phyloP scores from a whole-genome alignment of 2,113 vertebrate species.

The Copsychus sechellarum region DNA sequence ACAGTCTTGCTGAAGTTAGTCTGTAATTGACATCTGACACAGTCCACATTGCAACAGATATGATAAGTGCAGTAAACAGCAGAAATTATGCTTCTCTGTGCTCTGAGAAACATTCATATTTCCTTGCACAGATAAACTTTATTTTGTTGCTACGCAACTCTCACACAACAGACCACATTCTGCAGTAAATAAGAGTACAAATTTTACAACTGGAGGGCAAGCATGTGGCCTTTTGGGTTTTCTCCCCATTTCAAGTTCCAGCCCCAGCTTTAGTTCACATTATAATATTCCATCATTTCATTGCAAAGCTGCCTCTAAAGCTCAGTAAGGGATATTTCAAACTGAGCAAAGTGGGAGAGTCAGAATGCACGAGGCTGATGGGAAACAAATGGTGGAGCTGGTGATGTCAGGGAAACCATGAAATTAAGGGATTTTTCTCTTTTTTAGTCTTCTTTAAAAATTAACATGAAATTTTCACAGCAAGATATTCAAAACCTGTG shows the following conservation, averaged over 20 bases:
- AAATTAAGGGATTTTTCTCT: not conserved
- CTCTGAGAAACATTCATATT: slow-evolving; percentile 64
- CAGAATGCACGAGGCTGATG: not conserved
- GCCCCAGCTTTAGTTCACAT: slow-evolving; percentile 66
- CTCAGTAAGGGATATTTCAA: slow-evolving; percentile 35
- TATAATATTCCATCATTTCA: slow-evolving; percentile 51
- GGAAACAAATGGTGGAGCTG: slow-evolving; percentile 16
- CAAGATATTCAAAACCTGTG: not conserved
- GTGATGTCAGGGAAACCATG: not conserved
- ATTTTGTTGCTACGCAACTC: slow-evolving; percentile 73
- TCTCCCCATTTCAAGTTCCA: slow-evolving; percentile 55
- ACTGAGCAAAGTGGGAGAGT: not conserved
- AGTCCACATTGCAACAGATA: slow-evolving; percentile 63
- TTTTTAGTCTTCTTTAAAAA: not conserved
- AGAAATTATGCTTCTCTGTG: slow-evolving; percentile 54
- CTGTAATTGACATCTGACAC: slow-evolving; percentile 70
- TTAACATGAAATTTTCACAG: not conserved
- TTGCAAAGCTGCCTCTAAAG: slow-evolving; percentile 40
- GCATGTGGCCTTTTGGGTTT: slow-evolving; percentile 42
- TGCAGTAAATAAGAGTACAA: slow-evolving; percentile 67
- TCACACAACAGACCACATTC: slow-evolving; percentile 46
- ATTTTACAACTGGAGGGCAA: slow-evolving; percentile 70
- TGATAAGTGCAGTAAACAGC: slow-evolving; percentile 66
- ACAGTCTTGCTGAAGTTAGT: slow-evolving; percentile 54
- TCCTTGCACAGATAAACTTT: slow-evolving; percentile 71